phyloP scores from a whole-genome alignment of 2,888 invertebrate species.

The Nudaria mundana region DNA sequence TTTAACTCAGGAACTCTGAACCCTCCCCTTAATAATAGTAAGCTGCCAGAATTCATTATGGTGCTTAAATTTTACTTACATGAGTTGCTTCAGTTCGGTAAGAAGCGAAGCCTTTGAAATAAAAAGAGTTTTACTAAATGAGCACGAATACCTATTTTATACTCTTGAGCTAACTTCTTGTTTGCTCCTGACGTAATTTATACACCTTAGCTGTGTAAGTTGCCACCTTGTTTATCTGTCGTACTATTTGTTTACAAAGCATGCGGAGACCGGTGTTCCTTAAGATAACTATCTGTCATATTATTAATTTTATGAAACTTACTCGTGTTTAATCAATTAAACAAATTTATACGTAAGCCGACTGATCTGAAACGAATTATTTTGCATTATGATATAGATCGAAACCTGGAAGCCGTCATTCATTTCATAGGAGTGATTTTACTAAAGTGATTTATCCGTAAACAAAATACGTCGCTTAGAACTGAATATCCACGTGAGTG shows the following conservation, averaged over 20 bases:
- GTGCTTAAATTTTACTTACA: no score
- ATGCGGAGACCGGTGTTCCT: slow-evolving; percentile 40
- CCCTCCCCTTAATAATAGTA: no score
- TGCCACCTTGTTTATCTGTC: slow-evolving; percentile 55
- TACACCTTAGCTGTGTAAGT: slow-evolving; percentile 41
- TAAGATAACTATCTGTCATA: no score
- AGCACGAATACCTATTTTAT: slow-evolving; percentile 11
- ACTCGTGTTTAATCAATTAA: no score
- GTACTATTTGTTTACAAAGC: slow-evolving; percentile 59
- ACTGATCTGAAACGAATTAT: no score
- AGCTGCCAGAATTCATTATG: no score
- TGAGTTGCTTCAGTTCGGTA: slow-evolving; percentile 29
- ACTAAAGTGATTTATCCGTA: slow-evolving; percentile 24
- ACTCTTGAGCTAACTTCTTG: slow-evolving; percentile 23
- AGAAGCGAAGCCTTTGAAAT: slow-evolving; percentile 13
- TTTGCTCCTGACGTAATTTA: slow-evolving; percentile 39
- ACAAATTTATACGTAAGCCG: no score
- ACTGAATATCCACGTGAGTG: slow-evolving; percentile 67
- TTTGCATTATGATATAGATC: no score
- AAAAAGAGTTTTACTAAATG: slow-evolving; percentile 11
- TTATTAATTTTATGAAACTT: no score
- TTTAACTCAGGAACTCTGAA: no score
- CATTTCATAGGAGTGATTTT: no score
- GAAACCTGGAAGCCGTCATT: no score
- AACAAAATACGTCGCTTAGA: slow-evolving; percentile 61